phyloP scores from a whole-genome alignment of 2,888 invertebrate genomes.

The Hyalella azteca region DNA sequence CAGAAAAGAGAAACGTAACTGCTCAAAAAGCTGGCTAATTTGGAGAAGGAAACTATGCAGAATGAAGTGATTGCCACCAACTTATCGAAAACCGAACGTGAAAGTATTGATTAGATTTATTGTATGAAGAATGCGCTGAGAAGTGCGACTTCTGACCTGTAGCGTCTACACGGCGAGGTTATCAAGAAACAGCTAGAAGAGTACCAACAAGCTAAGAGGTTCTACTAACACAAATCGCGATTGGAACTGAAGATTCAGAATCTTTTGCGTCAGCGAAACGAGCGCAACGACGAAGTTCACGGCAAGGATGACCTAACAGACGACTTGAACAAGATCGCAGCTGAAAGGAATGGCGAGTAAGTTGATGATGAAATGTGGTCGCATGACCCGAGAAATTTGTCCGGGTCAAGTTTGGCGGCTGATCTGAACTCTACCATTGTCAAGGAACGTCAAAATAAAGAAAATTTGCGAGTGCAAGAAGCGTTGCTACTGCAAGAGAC shows the following conservation, averaged over 20 bases:
- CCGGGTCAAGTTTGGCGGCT: background rate
- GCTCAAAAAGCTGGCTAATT: background rate
- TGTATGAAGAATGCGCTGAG: background rate
- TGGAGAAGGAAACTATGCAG: background rate
- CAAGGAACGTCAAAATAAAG: background rate
- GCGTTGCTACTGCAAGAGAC: background rate
- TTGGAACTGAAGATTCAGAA: background rate
- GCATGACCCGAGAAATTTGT: too few species aligned
- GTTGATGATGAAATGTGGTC: too few species aligned
- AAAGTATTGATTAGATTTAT: background rate
- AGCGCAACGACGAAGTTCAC: background rate
- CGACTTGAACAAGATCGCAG: too few species aligned
- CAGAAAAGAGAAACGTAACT: background rate
- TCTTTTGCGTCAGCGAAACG: background rate
- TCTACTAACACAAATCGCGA: background rate
- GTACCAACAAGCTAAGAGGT: background rate
- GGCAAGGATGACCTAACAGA: background rate
- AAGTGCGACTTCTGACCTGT: background rate
- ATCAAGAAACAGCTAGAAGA: background rate
- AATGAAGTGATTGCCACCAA: background rate
- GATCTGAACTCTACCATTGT: background rate
- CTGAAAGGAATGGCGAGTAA: too few species aligned
- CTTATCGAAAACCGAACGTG: background rate
- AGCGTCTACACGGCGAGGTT: background rate
- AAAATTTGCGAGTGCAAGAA: background rate